A percentile compares a stretch with the other conserved stretches of the same genome.
phyloP scores from a whole-genome alignment of 2,888 invertebrate species.

The Hoplodrina blanda region DNA sequence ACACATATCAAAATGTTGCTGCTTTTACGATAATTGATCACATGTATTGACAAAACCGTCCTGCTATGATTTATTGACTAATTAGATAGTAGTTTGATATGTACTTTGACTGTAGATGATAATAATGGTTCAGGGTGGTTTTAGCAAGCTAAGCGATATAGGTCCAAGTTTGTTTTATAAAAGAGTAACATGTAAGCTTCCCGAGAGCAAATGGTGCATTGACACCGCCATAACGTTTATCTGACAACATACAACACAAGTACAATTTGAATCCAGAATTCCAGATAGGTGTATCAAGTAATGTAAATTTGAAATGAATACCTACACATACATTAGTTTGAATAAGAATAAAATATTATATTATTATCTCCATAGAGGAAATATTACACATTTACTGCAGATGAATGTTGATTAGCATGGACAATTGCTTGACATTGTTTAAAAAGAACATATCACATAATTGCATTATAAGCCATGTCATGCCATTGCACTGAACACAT shows the following conservation, averaged over 20 bases:
- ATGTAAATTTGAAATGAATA: neutral
- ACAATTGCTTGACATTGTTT: conserved; percentile 15
- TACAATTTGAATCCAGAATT: conserved; percentile 9
- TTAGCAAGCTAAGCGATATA: conserved; percentile 54
- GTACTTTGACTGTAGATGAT: conserved; percentile 63
- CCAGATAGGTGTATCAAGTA: conserved; percentile 1
- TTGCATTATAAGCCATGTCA: conserved; percentile 29
- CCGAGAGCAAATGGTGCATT: neutral
- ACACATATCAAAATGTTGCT: conserved; percentile 81
- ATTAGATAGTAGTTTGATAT: conserved; percentile 68
- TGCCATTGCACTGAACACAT: conserved; percentile 37
- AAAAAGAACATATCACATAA: conserved; percentile 38
- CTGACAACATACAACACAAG: conserved; percentile 16
- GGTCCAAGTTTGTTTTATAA: conserved; percentile 38
- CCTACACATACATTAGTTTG: neutral
- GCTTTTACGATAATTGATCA: conserved; percentile 73
- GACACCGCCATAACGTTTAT: neutral
- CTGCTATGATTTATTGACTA: conserved; percentile 78
- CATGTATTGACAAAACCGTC: conserved; percentile 82
- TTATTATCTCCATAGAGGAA: conserved; percentile 3
- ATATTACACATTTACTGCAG: conserved; percentile 5
- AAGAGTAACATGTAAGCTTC: conserved; percentile 30
- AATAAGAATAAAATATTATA: neutral
- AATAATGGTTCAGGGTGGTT: conserved; percentile 65
- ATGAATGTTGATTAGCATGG: neutral